Base-by-base conservation (phyloP, 1,140 invertebrate genomes). In the Trichomalopsis sarcophagae region DNA sequence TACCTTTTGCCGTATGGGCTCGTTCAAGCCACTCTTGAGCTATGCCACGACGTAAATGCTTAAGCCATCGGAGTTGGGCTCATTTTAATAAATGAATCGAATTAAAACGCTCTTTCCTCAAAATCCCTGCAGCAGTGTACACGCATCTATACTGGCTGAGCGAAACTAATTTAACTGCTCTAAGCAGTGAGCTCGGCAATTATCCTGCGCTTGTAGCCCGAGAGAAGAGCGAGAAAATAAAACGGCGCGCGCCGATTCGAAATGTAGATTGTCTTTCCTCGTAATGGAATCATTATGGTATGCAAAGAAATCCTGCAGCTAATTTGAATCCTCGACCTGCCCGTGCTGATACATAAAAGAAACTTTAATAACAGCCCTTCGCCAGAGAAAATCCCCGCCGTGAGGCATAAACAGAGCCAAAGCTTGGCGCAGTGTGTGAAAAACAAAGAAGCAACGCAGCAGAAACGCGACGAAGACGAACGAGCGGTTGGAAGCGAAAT, bases 121-220 rank as follows among this genome's bases (percentile, higher is more conserved):
- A 68, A 68, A 33, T 71, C 68, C 30, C 7, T 27, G n/a, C 1
- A 3, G 2, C 69, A 13, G 30, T 30, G 30, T 71, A 71, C 10
- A 71, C 69, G 33, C n/a, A n/a, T n/a, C n/a, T 69, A n/a, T n/a
- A 33, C 13, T 13, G 69, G 33, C 33, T 30, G 55, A 62, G 73
- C 36, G 9, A 40, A 74, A 74, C 36, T 74, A 74, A 74, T 74
- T 74, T 74, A 74, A 74, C 17, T 74, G 17, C 73, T 36, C 73
- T 74, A 36, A 36, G 73, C 73, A 40, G 21, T 50, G 75, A 50
- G 44, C 40, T 47, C 4, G 40, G 30, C 14, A 50, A 77, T 50
- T 77, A 50, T 50, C 40, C 40, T 23, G 5, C 21, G 21, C 11
- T 2, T 14, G 17, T 55, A 62, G 55, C 17, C 55, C 6, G 5